A percentile compares a stretch with the other conserved stretches of the same genome.
These are phyloP conservation scores for Bryconaethiops microstoma DNA, from an alignment of 2,797 vertebrate genomes.

Conservation along the genomic window DNA sequence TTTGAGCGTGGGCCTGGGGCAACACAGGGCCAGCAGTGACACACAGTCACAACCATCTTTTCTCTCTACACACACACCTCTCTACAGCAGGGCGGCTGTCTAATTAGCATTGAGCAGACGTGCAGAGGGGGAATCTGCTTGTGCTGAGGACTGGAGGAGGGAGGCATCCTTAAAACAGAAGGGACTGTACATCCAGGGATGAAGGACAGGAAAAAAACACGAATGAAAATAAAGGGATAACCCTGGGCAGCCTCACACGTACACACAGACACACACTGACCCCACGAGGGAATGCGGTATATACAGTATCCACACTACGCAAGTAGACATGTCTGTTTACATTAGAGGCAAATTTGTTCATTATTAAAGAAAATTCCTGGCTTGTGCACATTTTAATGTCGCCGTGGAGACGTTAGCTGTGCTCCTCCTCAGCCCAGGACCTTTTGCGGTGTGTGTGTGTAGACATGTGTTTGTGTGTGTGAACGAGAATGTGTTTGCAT, in stretches of 20 bases:
- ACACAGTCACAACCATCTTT: conserved; percentile 6
- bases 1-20: neutral
- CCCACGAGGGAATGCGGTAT: neutral
- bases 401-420: neutral
- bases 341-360: neutral
- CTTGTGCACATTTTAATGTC: neutral
- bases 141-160: neutral
- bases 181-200: conserved; percentile 5
- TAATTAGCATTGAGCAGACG: conserved; percentile 43
- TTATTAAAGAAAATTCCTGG: neutral
- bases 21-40: neutral
- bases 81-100: neutral
- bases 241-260: neutral
- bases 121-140: conserved; percentile 18
- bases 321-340: conserved; percentile 24
- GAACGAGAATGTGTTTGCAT: conserved; percentile 40
- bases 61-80: neutral
- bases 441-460: conserved; percentile 7
- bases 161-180: conserved; percentile 14
- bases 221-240: neutral
- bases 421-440: neutral
- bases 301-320: neutral
- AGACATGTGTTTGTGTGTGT: conserved; percentile 1
- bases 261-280: neutral
- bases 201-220: neutral